phyloP scores from a whole-genome alignment of 1,140 invertebrate species.

The Brachionus rubens region DNA sequence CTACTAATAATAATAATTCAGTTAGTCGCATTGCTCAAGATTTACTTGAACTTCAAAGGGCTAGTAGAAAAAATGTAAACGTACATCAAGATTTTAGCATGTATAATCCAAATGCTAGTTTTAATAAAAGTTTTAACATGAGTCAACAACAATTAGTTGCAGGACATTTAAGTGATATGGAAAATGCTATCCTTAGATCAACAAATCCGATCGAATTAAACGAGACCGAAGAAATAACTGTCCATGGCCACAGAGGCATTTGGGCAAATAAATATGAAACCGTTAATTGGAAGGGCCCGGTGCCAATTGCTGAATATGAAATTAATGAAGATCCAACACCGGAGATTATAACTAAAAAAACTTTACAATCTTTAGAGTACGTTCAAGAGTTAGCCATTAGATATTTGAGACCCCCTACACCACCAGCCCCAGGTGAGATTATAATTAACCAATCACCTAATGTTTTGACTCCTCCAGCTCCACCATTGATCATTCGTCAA shows the following conservation, averaged over 20 bases:
- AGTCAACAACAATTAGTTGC: background rate
- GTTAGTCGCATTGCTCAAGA: slow-evolving; percentile 39
- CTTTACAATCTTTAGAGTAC: background rate
- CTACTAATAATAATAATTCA: slow-evolving; percentile 3
- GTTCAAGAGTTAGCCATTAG: slow-evolving; percentile 28
- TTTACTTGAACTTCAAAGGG: slow-evolving; percentile 33
- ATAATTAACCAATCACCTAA: slow-evolving; percentile 24
- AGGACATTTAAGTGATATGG: slow-evolving; percentile 13
- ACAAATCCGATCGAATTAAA: slow-evolving; percentile 11
- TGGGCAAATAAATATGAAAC: slow-evolving; percentile 28
- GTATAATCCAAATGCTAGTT: background rate
- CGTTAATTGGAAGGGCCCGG: slow-evolving; percentile 7
- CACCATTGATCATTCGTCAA: slow-evolving; percentile 45
- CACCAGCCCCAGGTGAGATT: slow-evolving; percentile 41
- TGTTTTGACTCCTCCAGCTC: background rate
- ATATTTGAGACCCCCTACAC: slow-evolving; percentile 45
- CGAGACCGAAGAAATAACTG: slow-evolving; percentile 32
- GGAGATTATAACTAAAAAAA: background rate
- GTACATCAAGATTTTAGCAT: too few relatives aligned
- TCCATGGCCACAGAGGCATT: slow-evolving; percentile 23
- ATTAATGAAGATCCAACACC: slow-evolving; percentile 34
- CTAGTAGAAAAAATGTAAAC: slow-evolving; percentile 26
- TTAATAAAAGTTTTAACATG: slow-evolving; percentile 1
- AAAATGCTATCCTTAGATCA: slow-evolving; percentile 36
- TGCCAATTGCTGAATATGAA: slow-evolving; percentile 8